These are phyloP conservation scores for Paramormyrops kingsleyae DNA, from an alignment of 2,113 vertebrate genomes.

Conservation along the genomic window DNA sequence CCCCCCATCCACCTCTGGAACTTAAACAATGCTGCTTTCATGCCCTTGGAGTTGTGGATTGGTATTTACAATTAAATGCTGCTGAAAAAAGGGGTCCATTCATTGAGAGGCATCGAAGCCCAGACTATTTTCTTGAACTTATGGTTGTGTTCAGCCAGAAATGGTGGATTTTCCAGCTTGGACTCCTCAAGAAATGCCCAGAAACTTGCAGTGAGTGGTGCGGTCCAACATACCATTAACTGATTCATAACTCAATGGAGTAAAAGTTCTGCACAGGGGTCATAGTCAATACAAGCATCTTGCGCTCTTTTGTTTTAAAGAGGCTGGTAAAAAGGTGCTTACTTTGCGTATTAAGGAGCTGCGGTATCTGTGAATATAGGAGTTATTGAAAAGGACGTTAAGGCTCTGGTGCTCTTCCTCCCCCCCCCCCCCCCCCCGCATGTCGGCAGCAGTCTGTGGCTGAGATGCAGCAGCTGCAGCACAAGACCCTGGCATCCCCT, in stretches of 20 bases:
- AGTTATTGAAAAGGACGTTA: not conserved
- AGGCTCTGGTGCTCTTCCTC: not conserved
- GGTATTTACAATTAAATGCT: not conserved
- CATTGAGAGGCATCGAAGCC: not conserved
- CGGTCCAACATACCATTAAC: not conserved
- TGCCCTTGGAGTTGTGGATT: not conserved
- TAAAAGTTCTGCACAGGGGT: not conserved
- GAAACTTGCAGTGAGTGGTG: not conserved
- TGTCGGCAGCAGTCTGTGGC: constrained; percentile 67
- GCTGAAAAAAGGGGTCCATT: not conserved
- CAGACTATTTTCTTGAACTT: not conserved
- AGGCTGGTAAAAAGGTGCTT: not conserved
- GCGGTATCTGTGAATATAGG: not conserved
- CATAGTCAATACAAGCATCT: not conserved
- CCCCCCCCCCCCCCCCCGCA: not conserved
- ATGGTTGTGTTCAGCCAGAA: not conserved
- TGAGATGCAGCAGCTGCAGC: constrained; percentile 68
- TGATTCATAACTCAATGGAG: not conserved
- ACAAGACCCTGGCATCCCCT: constrained; percentile 68
- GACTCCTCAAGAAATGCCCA: not conserved
- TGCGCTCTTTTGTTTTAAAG: not conserved
- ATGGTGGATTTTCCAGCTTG: not conserved
- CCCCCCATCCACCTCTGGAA: not conserved
- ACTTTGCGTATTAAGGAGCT: not conserved
- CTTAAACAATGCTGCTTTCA: not conserved